These are phyloP conservation scores for Drosophila gaucha DNA, from an alignment of 2,888 invertebrate genomes.

Conservation along the genomic window DNA sequence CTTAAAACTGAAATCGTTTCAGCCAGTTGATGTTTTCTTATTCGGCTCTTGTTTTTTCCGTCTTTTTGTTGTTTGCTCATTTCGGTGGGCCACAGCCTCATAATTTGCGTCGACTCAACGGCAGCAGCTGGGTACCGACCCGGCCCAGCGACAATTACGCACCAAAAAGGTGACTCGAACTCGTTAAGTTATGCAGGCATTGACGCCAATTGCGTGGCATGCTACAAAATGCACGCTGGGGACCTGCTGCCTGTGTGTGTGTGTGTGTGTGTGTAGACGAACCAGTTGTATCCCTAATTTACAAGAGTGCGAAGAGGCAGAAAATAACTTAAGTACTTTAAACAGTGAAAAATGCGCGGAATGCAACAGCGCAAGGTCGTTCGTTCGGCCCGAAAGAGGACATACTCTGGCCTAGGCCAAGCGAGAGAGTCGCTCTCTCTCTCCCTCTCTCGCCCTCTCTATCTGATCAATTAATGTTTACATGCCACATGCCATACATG, in stretches of 20 bases:
- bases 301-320: conserved; percentile 73
- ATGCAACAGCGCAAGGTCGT: conserved; percentile 80
- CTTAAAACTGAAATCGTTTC: conserved; percentile 54
- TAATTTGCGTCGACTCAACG: conserved; percentile 51
- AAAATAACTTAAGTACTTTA: conserved; percentile 66
- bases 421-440: too few species aligned
- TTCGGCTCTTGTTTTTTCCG: conserved; percentile 10
- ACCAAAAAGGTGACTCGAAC: conserved; percentile 53
- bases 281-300: conserved; percentile 66
- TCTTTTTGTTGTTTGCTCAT: conserved; percentile 12
- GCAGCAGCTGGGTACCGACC: conserved; percentile 10
- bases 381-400: conserved; percentile 26
- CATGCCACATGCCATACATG: conserved; percentile 52
- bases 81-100: conserved; percentile 55
- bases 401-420: conserved; percentile 29
- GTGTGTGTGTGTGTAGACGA: conserved; percentile 25
- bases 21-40: conserved; percentile 48
- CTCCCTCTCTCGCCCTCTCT: conserved; percentile 17
- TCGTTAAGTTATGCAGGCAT: conserved; percentile 74
- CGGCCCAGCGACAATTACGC: conserved; percentile 56
- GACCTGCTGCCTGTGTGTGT: conserved; percentile 25
- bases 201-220: conserved; percentile 65
- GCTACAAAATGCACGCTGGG: conserved; percentile 62
- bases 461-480: conserved; percentile 75
- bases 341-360: conserved; percentile 81